phyloP scores from a whole-genome alignment of 2,888 invertebrate genomes.

The Cabera pusaria region DNA sequence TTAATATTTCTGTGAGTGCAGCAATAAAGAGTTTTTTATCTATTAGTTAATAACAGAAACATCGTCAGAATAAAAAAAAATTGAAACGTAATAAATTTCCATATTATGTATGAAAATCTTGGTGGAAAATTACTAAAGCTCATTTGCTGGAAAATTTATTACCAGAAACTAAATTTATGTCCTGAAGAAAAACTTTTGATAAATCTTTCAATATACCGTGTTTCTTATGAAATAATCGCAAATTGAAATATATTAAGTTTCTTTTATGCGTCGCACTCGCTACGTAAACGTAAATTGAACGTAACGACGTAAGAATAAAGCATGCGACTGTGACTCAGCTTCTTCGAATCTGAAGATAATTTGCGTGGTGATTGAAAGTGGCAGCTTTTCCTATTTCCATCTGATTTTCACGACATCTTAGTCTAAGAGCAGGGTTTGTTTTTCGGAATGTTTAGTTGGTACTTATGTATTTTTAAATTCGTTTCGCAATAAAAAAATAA shows the following conservation, averaged over 20 bases:
- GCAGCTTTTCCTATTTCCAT: conserved; percentile 32
- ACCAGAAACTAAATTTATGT: background rate
- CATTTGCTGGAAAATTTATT: background rate
- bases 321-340: conserved; percentile 28
- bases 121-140: conserved; percentile 3
- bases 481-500: no score
- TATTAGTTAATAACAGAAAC: no score
- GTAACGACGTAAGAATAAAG: conserved; percentile 31
- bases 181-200: background rate
- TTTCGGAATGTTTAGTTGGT: no score
- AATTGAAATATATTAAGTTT: background rate
- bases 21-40: no score
- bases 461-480: no score
- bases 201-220: conserved; percentile 5
- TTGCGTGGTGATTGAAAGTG: conserved; percentile 28
- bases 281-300: conserved; percentile 28
- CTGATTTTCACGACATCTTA: conserved; percentile 29
- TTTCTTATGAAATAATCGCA: background rate
- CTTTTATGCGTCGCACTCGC: conserved; percentile 5
- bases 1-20: no score
- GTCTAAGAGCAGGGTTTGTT: conserved; percentile 8
- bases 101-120: no score
- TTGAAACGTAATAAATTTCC: no score
- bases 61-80: no score
- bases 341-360: conserved; percentile 27